Percentiles rank a stretch among this genome's conserved stretches.
Evolutionary conservation across 2,797 vertebrate species (phyloP).

Genomic region (Catamblyrhynchus diadema): DNA sequence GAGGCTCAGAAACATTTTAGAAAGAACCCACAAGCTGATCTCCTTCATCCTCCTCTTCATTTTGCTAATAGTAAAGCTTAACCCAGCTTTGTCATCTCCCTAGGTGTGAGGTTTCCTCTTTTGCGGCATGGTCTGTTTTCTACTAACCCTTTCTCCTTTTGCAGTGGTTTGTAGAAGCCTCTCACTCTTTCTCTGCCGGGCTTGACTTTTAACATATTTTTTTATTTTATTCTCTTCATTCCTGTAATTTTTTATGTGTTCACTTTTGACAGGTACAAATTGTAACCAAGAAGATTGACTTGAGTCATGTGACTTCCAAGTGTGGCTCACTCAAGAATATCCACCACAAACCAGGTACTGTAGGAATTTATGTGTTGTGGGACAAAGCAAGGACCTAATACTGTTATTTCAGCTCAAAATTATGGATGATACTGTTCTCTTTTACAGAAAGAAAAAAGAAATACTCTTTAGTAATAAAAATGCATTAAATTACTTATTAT

Average conservation of each 20-base stretch:
- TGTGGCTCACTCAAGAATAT: slow-evolving; percentile 95
- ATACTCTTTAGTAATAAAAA: background rate
- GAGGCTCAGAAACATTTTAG: background rate
- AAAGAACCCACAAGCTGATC: slow-evolving; percentile 5
- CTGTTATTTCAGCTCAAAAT: background rate
- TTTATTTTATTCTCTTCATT: background rate
- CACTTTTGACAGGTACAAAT: slow-evolving; percentile 84
- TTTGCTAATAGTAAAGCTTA: slow-evolving; percentile 57
- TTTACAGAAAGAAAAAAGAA: background rate
- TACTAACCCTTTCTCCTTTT: slow-evolving; percentile 67
- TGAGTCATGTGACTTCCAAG: slow-evolving; percentile 92
- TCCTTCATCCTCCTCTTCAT: slow-evolving; percentile 19
- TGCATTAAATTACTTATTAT: background rate
- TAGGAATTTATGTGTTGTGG: background rate
- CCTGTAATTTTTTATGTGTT: background rate
- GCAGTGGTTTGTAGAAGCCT: slow-evolving; percentile 50
- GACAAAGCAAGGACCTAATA: background rate
- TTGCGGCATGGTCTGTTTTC: slow-evolving; percentile 39
- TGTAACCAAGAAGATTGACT: slow-evolving; percentile 91
- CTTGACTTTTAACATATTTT: background rate
- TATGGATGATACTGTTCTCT: background rate
- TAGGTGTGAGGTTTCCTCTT: slow-evolving; percentile 16
- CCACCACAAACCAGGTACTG: slow-evolving; percentile 88
- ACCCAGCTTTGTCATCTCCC: background rate
- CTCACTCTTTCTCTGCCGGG: background rate